phyloP scores from a whole-genome alignment of 1,140 invertebrate species.

The Drosophila mayri region DNA sequence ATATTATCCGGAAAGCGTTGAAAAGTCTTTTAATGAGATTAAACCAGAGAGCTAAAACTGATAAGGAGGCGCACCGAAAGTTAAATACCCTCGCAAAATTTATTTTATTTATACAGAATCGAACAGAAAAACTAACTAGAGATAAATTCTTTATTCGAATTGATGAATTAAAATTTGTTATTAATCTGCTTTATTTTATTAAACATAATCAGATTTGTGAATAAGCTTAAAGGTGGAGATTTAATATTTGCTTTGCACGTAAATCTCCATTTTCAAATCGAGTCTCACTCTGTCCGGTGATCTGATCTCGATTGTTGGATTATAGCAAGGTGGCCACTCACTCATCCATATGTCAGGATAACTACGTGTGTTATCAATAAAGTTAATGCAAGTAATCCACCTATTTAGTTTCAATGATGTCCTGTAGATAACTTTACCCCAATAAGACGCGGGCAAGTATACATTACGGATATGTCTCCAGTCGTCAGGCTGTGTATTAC shows the following conservation, averaged over 20 bases:
- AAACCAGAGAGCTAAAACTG: neutral
- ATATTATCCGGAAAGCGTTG: neutral
- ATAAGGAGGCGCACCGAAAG: no score
- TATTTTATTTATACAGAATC: no score
- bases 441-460: neutral
- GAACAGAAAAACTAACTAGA: no score
- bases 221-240: neutral
- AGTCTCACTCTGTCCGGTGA: neutral
- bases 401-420: neutral
- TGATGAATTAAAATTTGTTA: no score
- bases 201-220: neutral
- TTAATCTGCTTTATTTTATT: neutral
- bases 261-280: neutral
- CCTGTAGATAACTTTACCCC: neutral
- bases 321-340: neutral
- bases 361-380: neutral
- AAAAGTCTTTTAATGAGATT: neutral
- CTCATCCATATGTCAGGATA: neutral
- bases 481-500: neutral
- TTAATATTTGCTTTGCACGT: no score
- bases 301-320: neutral
- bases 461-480: neutral
- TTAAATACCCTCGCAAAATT: no score
- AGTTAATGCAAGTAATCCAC: neutral
- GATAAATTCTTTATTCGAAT: no score